Conservation (phyloP, 2,888 invertebrate genomes). For the Macaria notata region DNA sequence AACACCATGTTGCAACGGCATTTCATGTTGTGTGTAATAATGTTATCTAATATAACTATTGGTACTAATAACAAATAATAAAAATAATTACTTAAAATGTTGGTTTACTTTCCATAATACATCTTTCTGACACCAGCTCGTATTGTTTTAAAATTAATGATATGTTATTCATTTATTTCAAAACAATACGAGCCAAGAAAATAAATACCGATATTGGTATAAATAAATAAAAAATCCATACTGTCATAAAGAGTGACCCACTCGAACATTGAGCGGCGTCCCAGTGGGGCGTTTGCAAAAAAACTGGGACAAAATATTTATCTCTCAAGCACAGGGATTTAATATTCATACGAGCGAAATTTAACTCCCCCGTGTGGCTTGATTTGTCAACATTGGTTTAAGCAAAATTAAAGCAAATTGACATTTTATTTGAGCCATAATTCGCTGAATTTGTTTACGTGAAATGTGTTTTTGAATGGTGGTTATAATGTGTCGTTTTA, state of each 20-base stretch:
- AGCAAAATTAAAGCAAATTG: background rate
- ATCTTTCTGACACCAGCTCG: no score
- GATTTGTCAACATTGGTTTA: slow-evolving; percentile 10
- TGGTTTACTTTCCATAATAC: no score
- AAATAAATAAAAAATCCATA: background rate
- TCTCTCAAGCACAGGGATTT: slow-evolving; percentile 4
- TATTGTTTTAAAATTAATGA: no score
- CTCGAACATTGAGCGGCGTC: background rate
- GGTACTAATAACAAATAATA: no score
- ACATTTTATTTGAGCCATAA: no score
- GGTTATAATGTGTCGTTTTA: background rate
- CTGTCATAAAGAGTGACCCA: background rate
- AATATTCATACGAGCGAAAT: slow-evolving; percentile 7
- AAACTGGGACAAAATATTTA: slow-evolving; percentile 8
- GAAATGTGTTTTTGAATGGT: background rate
- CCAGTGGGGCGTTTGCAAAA: slow-evolving; percentile 1
- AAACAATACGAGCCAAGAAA: no score
- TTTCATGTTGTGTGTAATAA: no score
- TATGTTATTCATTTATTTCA: no score
- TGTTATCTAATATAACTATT: no score
- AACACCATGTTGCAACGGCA: no score
- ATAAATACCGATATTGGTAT: no score
- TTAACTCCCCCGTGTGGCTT: slow-evolving; percentile 1
- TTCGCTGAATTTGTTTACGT: background rate
- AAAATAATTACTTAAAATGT: no score